These are phyloP conservation scores for Schizothorax lantsangensis DNA, from an alignment of 2,797 vertebrate genomes.

Conservation along the genomic window DNA sequence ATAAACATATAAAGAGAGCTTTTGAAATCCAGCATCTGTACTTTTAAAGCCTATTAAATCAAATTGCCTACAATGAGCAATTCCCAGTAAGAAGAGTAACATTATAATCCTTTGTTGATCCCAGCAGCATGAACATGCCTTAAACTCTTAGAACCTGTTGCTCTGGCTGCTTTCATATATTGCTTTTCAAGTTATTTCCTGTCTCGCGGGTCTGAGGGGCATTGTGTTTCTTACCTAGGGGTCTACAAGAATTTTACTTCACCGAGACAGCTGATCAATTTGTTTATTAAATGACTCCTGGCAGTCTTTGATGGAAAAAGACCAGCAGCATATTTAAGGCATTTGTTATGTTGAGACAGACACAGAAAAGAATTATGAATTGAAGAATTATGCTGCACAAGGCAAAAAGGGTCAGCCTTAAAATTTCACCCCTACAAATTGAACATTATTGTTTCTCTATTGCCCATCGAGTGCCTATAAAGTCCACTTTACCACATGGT, in stretches of 20 bases:
- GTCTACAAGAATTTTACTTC: constrained; percentile 24
- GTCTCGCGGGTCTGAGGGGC: neutral
- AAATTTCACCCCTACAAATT: constrained; percentile 19
- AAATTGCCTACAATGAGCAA: constrained; percentile 15
- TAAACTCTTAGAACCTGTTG: constrained; percentile 35
- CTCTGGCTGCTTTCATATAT: constrained; percentile 13
- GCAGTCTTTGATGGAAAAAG: constrained; percentile 1
- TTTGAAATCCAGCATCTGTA: constrained; percentile 8
- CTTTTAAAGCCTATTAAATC: constrained; percentile 24
- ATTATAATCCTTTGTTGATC: constrained; percentile 42
- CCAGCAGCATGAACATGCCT: constrained; percentile 27
- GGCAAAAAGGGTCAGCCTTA: constrained; percentile 6
- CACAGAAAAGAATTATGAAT: constrained; percentile 22
- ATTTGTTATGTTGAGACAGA: neutral
- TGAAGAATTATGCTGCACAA: neutral
- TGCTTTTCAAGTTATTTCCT: constrained; percentile 23
- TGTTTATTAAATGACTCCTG: constrained; percentile 39
- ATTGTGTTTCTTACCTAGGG: neutral
- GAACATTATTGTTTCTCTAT: constrained; percentile 22
- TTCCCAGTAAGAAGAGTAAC: neutral
- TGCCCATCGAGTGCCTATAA: neutral
- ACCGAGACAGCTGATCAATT: constrained; percentile 35
- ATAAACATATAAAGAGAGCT: neutral
- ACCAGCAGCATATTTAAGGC: neutral
- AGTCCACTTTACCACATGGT: constrained; percentile 19